Evolutionary conservation across 2,113 vertebrate species (phyloP), one percentile per base, ranked within the genome.

Genomic region (Neodon shergylaensis): DNA sequence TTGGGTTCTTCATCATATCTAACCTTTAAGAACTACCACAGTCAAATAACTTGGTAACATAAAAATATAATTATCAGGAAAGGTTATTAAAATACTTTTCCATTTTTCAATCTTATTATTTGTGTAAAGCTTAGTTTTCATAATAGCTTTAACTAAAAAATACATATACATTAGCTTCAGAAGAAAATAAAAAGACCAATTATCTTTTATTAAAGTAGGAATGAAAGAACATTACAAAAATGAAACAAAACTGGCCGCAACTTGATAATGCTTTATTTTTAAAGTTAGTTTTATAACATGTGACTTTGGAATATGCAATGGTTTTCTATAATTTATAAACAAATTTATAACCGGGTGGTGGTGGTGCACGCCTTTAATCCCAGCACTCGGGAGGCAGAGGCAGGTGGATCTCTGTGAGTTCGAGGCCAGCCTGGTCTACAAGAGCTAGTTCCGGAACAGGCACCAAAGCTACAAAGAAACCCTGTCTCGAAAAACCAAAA

Each of bases 221-320:
- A 65, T 94, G 77, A 81, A 81, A 95, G 61, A 77, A 63, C 47
- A 42, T 82, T 93, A 49, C 16, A 74, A 92, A 93, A 96, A 63
- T 79, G 4, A 49, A 84, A 65, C 68, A 74, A 68, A 61, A 36
- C 33, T 68, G 4, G 19, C 7, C 39, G n/a, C 9, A 70, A 4
- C 28, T 73, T 24, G 36, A 82, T 88, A 85, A 54, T 68, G 14
- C 13, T 91, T 85, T 68, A 31, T 44, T 93, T 74, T 39, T 54
- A 78, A 79, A 86, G 33, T 42, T 49, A 31, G 31, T 94, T 93
- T 88, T 36, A 77, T 70, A 72, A 93, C 52, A 22, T 91, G 3
- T 70, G 2, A 16, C 86, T 90, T 72, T 66, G 47, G 82, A 87
- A 58, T 7, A 74, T 28, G 47, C 7, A 78, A 16, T 77, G 3